phyloP scores from a whole-genome alignment of 2,888 invertebrate genomes.

The Seira ritae region DNA sequence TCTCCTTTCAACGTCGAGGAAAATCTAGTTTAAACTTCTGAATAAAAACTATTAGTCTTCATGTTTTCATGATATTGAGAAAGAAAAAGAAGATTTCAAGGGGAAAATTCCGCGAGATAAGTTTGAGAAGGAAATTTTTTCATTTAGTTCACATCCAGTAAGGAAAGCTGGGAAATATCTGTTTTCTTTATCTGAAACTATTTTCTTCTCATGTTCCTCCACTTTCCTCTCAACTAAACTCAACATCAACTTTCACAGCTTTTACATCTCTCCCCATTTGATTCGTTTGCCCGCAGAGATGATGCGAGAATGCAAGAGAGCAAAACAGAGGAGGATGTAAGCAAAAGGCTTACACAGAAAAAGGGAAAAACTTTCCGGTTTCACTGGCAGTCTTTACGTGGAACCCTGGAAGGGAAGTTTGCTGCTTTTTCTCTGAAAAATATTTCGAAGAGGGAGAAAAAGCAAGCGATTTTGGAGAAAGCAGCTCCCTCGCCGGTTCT shows the following conservation, averaged over 20 bases:
- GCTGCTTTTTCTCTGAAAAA: constrained; percentile 51
- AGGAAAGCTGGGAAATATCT: too few relatives aligned
- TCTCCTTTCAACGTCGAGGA: too few relatives aligned
- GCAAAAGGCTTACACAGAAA: constrained; percentile 43
- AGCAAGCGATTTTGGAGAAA: constrained; percentile 31
- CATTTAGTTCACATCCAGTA: too few relatives aligned
- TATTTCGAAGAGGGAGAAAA: constrained; percentile 22
- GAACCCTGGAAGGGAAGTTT: constrained; percentile 64
- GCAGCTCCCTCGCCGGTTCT: constrained; percentile 52
- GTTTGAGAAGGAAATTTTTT: too few relatives aligned
- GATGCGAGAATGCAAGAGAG: constrained; percentile 1
- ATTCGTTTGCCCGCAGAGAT: too few relatives aligned
- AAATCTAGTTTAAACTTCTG: too few relatives aligned
- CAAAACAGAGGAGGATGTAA: constrained; percentile 13
- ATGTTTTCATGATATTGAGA: too few relatives aligned
- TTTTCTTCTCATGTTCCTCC: constrained; percentile 59
- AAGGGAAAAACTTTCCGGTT: constrained; percentile 62
- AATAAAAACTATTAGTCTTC: too few relatives aligned
- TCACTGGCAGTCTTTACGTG: constrained; percentile 53
- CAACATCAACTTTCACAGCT: constrained; percentile 23
- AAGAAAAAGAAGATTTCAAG: too few relatives aligned
- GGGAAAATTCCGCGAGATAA: too few relatives aligned
- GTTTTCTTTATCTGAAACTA: too few relatives aligned
- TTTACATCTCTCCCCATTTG: constrained; percentile 33
- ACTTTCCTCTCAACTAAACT: constrained; percentile 26